Base-by-base conservation (phyloP, 2,888 invertebrate species). In the Drosophila aldrichi region DNA sequence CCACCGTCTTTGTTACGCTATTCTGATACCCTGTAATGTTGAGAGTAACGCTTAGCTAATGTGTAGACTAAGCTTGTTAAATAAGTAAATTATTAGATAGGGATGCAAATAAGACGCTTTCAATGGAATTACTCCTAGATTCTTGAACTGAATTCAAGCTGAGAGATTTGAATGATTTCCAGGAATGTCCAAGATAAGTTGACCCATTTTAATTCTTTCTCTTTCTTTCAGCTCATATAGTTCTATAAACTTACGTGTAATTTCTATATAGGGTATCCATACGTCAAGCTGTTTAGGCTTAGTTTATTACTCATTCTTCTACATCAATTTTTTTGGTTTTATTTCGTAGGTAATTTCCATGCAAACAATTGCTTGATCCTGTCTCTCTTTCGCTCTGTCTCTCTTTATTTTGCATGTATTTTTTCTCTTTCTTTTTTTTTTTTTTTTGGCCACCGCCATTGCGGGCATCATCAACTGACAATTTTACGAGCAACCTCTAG, bases 401-500 rank as follows among this genome's bases (percentile, higher is more conserved):
- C 4, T 36, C 12, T 36, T 1, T 12, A 12, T 12, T 22, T 22
- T 16, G 10, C 29, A 2, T 48, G 10, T n/a, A n/a, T 29, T 1
- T 29, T 5, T 3, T 43, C 29, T 29, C 29, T 49, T 2, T 32
- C 3, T 25, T 6, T 25, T 7, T 18, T 63, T 67, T 67, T 25
- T 22, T 16, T 16, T 68, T 67, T 69, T 61, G 63, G 43, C 34
- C 41, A 2, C 36, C 36, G 48, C 22, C 38, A 29, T 38, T 49
- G 41, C 46, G 38, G 63, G 55, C 88, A 72, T 80, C 83, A 88
- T 80, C 86, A 88, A 82, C 87, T 75, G 78, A 77, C 86, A 88
- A 86, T 88, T 84, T 74, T 68, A 59, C 65, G 56, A 67, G 59
- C 49, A 66, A 40, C 36, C 34, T 36, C 44, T 29, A 40, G 18